Conservation (phyloP, 2,888 invertebrate genomes). For the Sphaeridia pumilis region DNA sequence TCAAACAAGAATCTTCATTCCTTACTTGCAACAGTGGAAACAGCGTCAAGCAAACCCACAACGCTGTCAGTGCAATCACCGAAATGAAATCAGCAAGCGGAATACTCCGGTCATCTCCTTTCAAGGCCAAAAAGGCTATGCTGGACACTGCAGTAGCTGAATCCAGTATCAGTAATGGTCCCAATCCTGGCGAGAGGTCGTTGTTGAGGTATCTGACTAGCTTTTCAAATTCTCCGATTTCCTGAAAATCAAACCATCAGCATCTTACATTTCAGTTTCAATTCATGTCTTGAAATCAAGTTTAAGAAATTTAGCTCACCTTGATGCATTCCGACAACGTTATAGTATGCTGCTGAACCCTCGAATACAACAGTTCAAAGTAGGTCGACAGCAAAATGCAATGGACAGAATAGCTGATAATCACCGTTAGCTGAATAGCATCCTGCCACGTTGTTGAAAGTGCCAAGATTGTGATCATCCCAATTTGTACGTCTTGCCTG, state of each 20-base stretch:
- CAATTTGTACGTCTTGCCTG: conserved; percentile 4
- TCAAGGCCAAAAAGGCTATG: conserved; percentile 52
- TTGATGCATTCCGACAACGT: conserved; percentile 67
- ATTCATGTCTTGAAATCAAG: too few species aligned
- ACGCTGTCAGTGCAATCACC: conserved; percentile 23
- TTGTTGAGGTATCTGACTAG: conserved; percentile 63
- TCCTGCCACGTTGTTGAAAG: conserved; percentile 63
- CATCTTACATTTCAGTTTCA: too few species aligned
- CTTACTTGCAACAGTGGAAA: conserved; percentile 63
- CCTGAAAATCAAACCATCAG: too few species aligned
- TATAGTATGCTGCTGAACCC: conserved; percentile 59
- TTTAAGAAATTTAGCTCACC: too few species aligned
- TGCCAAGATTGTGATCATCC: conserved; percentile 39
- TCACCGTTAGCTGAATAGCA: conserved; percentile 67
- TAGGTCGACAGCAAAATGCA: conserved; percentile 64
- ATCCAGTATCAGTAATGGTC: conserved; percentile 48
- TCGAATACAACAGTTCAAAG: conserved; percentile 57
- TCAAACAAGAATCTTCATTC: too few species aligned
- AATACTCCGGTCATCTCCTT: conserved; percentile 47
- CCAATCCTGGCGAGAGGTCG: conserved; percentile 59
- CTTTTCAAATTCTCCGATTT: conserved; percentile 67
- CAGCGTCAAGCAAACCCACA: conserved; percentile 54
- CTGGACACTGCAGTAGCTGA: conserved; percentile 61
- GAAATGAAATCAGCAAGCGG: conserved; percentile 49
- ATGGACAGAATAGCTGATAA: conserved; percentile 70